Conservation (phyloP, 1,140 invertebrate species). For the Drosophila bipectinata region DNA sequence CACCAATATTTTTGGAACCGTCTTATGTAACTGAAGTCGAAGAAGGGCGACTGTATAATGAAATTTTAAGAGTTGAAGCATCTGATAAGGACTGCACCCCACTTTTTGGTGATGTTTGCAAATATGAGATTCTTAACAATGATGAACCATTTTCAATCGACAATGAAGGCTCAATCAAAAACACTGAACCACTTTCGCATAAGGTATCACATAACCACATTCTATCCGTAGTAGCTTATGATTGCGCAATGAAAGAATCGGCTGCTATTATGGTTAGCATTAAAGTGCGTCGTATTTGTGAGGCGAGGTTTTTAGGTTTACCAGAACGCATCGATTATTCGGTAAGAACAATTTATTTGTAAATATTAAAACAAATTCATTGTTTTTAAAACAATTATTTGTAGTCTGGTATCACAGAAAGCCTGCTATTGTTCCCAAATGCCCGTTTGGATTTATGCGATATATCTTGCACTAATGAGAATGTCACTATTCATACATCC, state of each 20-base stretch:
- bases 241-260: constrained; percentile 96
- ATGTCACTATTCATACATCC: constrained; percentile 69
- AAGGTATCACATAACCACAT: constrained; percentile 97
- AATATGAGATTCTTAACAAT: constrained; percentile 95
- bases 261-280: constrained; percentile 97
- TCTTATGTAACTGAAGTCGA: constrained; percentile 95
- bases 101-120: constrained; percentile 96
- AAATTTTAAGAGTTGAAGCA: constrained; percentile 95
- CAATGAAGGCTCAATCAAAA: constrained; percentile 94
- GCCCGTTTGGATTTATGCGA: constrained; percentile 95
- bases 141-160: constrained; percentile 97
- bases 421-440: constrained; percentile 90
- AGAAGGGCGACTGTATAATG: constrained; percentile 95
- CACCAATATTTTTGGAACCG: constrained; percentile 94
- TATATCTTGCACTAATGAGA: constrained; percentile 89
- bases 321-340: constrained; percentile 96
- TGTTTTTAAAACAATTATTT: constrained; percentile 8
- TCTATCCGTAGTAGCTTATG: constrained; percentile 97
- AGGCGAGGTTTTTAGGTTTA: constrained; percentile 86
- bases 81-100: constrained; percentile 96
- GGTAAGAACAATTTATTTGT: constrained; percentile 83
- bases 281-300: constrained; percentile 87
- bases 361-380: neutral
- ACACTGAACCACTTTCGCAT: constrained; percentile 96
- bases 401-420: constrained; percentile 70